A percentile compares a stretch with the other conserved stretches of the same genome.
Evolutionary conservation across 2,113 vertebrate species (phyloP).

Genomic region (Blennius ocellaris): DNA sequence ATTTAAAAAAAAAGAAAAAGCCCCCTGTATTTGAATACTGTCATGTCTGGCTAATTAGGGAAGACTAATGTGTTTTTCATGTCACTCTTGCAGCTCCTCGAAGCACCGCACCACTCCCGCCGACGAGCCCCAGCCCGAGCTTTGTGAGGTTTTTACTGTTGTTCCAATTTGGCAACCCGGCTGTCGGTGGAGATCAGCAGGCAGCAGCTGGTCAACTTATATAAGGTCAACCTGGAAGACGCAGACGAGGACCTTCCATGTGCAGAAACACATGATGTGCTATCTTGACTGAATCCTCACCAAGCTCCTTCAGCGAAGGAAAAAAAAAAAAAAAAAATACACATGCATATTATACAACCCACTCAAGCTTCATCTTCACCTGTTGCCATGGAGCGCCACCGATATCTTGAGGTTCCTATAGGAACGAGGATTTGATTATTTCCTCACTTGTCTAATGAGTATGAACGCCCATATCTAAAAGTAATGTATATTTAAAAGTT

Average conservation of each 20-base stretch:
- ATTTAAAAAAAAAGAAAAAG: constrained; percentile 11
- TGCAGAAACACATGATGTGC: background rate
- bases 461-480: no score
- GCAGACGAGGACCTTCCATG: background rate
- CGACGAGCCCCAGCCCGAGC: constrained; percentile 17
- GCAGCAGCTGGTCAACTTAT: constrained; percentile 13
- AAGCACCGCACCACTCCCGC: background rate
- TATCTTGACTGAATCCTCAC: no score
- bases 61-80: constrained; percentile 55
- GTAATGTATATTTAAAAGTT: no score
- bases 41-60: constrained; percentile 50
- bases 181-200: constrained; percentile 15
- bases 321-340: background rate
- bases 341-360: background rate
- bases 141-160: background rate
- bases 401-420: background rate
- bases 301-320: background rate
- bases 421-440: background rate
- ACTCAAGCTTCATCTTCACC: background rate
- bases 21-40: constrained; percentile 21
- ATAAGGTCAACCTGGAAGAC: background rate
- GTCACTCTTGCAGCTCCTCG: constrained; percentile 19
- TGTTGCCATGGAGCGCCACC: constrained; percentile 22
- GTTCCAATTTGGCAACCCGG: background rate
- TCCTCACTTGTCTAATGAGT: no score